Conservation (phyloP, 2,797 vertebrate species). For the Amblyraja radiata region DNA sequence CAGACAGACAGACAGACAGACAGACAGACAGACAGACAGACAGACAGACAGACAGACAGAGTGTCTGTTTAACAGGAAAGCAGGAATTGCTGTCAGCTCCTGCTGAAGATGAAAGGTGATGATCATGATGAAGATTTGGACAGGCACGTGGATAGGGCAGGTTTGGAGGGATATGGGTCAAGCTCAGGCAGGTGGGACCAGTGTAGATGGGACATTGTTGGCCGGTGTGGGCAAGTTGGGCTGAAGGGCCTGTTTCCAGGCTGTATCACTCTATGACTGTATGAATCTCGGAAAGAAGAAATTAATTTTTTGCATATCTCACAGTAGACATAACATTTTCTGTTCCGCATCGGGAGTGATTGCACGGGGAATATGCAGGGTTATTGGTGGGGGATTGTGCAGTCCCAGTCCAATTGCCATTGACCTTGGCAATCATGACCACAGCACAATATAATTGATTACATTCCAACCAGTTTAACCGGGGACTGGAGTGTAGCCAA, state of each 20-base stretch:
- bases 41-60: too few relatives aligned
- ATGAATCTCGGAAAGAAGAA: background rate
- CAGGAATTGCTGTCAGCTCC: background rate
- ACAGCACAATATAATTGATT: constrained; percentile 30
- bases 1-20: too few relatives aligned
- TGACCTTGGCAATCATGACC: constrained; percentile 18
- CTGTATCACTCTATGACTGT: too few relatives aligned
- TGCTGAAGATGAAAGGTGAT: background rate
- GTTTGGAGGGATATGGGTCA: too few relatives aligned
- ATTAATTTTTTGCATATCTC: background rate
- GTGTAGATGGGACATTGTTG: too few relatives aligned
- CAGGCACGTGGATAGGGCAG: too few relatives aligned
- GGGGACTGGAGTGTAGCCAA: background rate
- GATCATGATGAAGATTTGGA: too few relatives aligned
- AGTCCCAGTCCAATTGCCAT: background rate
- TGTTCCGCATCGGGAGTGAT: background rate
- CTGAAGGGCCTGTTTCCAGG: too few relatives aligned
- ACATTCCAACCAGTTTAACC: constrained; percentile 22
- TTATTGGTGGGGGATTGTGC: constrained; percentile 32
- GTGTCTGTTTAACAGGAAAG: too few relatives aligned
- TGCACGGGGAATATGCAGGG: background rate
- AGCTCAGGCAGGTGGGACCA: too few relatives aligned
- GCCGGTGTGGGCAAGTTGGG: too few relatives aligned
- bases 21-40: too few relatives aligned
- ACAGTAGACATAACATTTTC: constrained; percentile 23